phyloP scores from a whole-genome alignment of 1,140 invertebrate species.

The Hylaeus volcanicus region DNA sequence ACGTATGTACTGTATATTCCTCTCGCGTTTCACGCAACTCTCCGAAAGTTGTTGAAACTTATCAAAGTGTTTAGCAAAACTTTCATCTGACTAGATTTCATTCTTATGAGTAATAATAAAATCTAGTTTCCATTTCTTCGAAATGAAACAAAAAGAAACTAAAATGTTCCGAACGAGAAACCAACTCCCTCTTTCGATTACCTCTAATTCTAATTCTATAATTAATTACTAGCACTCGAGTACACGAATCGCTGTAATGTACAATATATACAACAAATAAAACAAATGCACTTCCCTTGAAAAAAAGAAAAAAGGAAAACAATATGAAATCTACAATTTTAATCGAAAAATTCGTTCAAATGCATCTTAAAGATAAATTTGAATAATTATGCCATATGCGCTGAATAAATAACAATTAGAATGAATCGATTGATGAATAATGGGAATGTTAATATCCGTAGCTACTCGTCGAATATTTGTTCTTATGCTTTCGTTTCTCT shows the following conservation, averaged over 20 bases:
- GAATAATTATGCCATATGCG: neutral
- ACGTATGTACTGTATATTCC: neutral
- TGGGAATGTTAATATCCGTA: constrained; percentile 46
- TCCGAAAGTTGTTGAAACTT: neutral
- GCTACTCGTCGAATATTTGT: constrained; percentile 44
- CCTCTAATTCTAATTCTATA: constrained; percentile 48
- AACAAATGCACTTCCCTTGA: constrained; percentile 71
- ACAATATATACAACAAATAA: constrained; percentile 79
- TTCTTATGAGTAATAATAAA: constrained; percentile 16
- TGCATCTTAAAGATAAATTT: constrained; percentile 3
- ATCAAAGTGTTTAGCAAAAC: neutral
- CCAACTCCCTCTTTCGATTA: constrained; percentile 37
- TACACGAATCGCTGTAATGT: constrained; percentile 74
- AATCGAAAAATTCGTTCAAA: constrained; percentile 19
- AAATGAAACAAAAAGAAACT: constrained; percentile 6
- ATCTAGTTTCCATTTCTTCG: neutral
- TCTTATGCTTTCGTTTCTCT: constrained; percentile 13
- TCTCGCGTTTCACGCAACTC: constrained; percentile 5
- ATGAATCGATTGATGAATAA: constrained; percentile 16
- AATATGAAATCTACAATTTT: neutral
- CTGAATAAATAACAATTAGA: constrained; percentile 26
- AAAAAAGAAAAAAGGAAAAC: constrained; percentile 5
- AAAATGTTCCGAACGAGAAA: constrained; percentile 50
- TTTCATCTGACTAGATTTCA: constrained; percentile 31
- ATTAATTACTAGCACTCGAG: constrained; percentile 64